phyloP scores from a whole-genome alignment of 2,888 invertebrate genomes.

The Lampropteryx suffumata region DNA sequence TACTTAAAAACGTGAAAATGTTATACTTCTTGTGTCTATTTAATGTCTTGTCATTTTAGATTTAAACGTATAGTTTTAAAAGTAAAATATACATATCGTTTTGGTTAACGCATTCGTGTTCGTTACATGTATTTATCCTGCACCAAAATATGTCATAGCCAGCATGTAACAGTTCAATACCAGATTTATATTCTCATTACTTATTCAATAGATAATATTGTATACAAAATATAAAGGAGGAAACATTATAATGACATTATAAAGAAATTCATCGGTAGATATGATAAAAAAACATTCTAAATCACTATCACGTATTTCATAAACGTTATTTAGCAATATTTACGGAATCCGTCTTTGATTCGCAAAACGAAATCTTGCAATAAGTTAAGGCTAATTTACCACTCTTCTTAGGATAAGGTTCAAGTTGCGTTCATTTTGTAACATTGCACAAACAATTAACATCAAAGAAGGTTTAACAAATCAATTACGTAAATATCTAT shows the following conservation, averaged over 20 bases:
- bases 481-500: too few species aligned
- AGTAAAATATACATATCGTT: slow-evolving; percentile 25
- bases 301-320: slow-evolving; percentile 1
- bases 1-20: slow-evolving; percentile 25
- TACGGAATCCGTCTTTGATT: slow-evolving; percentile 32
- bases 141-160: too few species aligned
- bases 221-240: too few species aligned
- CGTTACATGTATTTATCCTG: too few species aligned
- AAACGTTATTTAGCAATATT: slow-evolving; percentile 13
- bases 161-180: not conserved
- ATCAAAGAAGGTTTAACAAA: too few species aligned
- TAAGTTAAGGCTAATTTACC: slow-evolving; percentile 37
- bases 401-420: slow-evolving; percentile 41
- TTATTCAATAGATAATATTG: too few species aligned
- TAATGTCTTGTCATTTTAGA: slow-evolving; percentile 10
- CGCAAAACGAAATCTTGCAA: slow-evolving; percentile 32
- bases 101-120: slow-evolving; percentile 2
- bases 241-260: too few species aligned
- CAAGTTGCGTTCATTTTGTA: slow-evolving; percentile 36
- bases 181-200: too few species aligned
- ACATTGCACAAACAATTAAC: not conserved
- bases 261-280: too few species aligned
- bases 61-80: slow-evolving; percentile 8
- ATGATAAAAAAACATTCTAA: not conserved
- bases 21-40: slow-evolving; percentile 34